Percentiles rank a stretch among this genome's conserved stretches.
phyloP scores from a whole-genome alignment of 2,797 vertebrate species.

The Hyperoplus lanceolatus region DNA sequence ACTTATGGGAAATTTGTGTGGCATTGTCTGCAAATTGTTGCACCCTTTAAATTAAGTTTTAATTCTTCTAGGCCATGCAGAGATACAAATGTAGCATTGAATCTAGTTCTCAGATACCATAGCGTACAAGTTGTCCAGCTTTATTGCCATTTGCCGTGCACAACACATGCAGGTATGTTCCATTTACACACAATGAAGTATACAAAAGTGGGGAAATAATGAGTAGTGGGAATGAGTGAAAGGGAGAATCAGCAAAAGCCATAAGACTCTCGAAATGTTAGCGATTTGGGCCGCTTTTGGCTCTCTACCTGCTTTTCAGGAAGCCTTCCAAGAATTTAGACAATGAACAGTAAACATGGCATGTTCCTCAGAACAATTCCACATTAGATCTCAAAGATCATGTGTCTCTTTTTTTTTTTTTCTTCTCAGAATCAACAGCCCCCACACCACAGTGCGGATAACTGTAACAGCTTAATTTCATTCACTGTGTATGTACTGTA shows the following conservation, averaged over 20 bases:
- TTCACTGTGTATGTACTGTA: conserved; percentile 75
- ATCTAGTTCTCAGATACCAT: conserved; percentile 13
- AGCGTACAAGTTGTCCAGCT: neutral
- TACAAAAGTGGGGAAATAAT: conserved; percentile 19
- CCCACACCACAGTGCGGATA: conserved; percentile 71
- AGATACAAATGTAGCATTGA: neutral
- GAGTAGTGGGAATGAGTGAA: conserved; percentile 32
- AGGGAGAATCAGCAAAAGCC: conserved; percentile 57
- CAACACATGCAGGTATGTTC: neutral
- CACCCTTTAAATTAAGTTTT: neutral
- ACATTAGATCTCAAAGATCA: conserved; percentile 80
- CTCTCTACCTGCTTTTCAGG: conserved; percentile 74
- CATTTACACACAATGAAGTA: conserved; percentile 2
- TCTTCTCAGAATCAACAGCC: conserved; percentile 68
- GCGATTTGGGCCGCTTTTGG: conserved; percentile 64
- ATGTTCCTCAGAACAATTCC: conserved; percentile 82
- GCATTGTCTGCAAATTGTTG: conserved; percentile 17
- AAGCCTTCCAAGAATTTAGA: conserved; percentile 82
- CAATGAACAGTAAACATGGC: conserved; percentile 86
- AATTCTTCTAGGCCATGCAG: neutral
- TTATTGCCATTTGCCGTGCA: neutral
- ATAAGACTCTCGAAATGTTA: conserved; percentile 62
- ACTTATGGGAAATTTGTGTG: neutral
- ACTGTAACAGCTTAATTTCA: conserved; percentile 69
- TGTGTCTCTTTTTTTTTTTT: conserved; percentile 59